phyloP scores from a whole-genome alignment of 2,888 invertebrate genomes.

The Dryadula phaetusa region DNA sequence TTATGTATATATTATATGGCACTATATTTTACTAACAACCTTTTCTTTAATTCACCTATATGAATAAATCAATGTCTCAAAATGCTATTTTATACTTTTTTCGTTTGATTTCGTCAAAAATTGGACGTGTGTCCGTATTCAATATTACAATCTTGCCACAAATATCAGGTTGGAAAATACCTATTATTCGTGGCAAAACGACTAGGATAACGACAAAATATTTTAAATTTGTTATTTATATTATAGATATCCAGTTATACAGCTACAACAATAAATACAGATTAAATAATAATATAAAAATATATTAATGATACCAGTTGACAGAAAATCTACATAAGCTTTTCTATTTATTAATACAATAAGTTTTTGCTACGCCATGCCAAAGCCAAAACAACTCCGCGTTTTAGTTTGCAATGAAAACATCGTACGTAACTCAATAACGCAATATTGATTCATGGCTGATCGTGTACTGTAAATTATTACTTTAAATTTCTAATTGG shows the following conservation, averaged over 20 bases:
- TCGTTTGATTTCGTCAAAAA: too few species aligned
- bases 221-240: too few species aligned
- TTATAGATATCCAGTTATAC: too few species aligned
- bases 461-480: conserved; percentile 38
- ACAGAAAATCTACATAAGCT: not conserved
- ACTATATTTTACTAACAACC: not conserved
- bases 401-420: conserved; percentile 2
- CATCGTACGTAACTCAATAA: conserved; percentile 1
- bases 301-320: not conserved
- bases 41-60: not conserved
- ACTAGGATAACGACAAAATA: too few species aligned
- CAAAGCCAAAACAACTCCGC: not conserved
- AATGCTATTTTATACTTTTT: too few species aligned
- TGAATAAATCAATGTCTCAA: too few species aligned
- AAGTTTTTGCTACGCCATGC: not conserved
- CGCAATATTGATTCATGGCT: conserved; percentile 27
- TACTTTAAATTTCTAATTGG: conserved; percentile 75
- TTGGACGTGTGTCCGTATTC: too few species aligned
- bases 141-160: too few species aligned
- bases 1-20: too few species aligned
- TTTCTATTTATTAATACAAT: not conserved
- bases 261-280: not conserved
- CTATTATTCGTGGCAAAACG: too few species aligned
- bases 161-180: too few species aligned
- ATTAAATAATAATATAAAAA: not conserved